A percentile compares a stretch with the other conserved stretches of the same genome.
phyloP scores from a whole-genome alignment of 2,113 vertebrate species.

The Podocnemis expansa region DNA sequence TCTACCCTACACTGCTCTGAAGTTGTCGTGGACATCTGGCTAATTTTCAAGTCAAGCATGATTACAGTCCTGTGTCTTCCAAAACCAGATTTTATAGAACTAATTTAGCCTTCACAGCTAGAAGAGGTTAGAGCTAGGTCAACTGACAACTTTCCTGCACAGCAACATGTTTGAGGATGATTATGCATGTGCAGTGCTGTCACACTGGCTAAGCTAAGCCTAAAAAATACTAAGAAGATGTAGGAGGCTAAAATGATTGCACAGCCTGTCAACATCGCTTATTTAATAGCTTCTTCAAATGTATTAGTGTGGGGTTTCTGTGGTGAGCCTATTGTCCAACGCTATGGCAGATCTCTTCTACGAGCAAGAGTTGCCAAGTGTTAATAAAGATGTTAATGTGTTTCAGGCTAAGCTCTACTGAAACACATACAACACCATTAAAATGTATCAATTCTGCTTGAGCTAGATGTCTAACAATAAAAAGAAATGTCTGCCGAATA shows the following conservation, averaged over 20 bases:
- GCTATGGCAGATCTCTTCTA: constrained; percentile 13
- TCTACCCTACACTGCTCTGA: constrained; percentile 26
- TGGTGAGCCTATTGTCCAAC: neutral
- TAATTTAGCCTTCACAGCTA: constrained; percentile 61
- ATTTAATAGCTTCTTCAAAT: constrained; percentile 62
- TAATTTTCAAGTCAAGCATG: constrained; percentile 52
- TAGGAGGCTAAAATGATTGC: constrained; percentile 43
- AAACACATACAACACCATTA: constrained; percentile 10
- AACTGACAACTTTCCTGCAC: constrained; percentile 23
- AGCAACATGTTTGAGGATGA: constrained; percentile 49
- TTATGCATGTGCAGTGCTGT: constrained; percentile 58
- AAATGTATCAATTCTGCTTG: constrained; percentile 23
- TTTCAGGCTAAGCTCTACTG: constrained; percentile 17
- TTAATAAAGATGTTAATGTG: constrained; percentile 16
- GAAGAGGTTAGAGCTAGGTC: constrained; percentile 56
- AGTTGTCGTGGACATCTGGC: constrained; percentile 26
- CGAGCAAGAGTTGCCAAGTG: neutral
- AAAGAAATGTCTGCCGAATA: constrained; percentile 7
- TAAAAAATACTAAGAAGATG: constrained; percentile 33
- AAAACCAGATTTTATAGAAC: constrained; percentile 25
- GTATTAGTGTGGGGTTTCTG: constrained; percentile 1
- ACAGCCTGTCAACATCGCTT: constrained; percentile 39
- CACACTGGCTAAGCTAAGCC: constrained; percentile 35
- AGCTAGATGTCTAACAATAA: neutral
- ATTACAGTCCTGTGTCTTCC: constrained; percentile 49